Conservation (phyloP, 2,113 vertebrate species). For the Alligator mississippiensis region DNA sequence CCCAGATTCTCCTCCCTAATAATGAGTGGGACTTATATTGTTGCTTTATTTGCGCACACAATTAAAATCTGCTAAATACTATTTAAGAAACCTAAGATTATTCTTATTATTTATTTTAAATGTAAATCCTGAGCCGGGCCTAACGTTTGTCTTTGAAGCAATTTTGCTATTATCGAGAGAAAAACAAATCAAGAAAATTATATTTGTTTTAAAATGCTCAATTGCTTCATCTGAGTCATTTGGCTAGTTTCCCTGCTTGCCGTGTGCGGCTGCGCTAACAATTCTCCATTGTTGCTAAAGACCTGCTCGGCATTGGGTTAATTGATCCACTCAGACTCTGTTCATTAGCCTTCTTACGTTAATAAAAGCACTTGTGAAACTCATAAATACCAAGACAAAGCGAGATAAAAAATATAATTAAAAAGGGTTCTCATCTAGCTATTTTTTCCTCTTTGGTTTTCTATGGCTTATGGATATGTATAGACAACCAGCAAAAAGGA, state of each 20-base stretch:
- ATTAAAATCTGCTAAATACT: slow-evolving; percentile 10
- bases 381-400: slow-evolving; percentile 57
- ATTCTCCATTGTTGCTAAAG: slow-evolving; percentile 57
- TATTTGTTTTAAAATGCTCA: slow-evolving; percentile 68
- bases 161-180: slow-evolving; percentile 48
- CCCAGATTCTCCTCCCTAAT: not conserved
- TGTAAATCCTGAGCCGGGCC: slow-evolving; percentile 32
- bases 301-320: slow-evolving; percentile 35
- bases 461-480: slow-evolving; percentile 31
- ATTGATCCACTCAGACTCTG: slow-evolving; percentile 63
- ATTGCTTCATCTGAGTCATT: slow-evolving; percentile 35
- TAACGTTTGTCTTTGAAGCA: slow-evolving; percentile 58
- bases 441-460: slow-evolving; percentile 13
- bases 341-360: slow-evolving; percentile 67
- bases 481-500: not conserved
- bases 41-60: not conserved
- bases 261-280: slow-evolving; percentile 4
- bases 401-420: slow-evolving; percentile 58
- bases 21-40: not conserved
- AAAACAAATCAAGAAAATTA: slow-evolving; percentile 67
- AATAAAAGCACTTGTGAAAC: slow-evolving; percentile 58
- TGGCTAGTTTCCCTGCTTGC: slow-evolving; percentile 37
- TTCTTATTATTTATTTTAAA: slow-evolving; percentile 35
- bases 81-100: slow-evolving; percentile 5
- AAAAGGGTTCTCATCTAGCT: slow-evolving; percentile 58